Evolutionary conservation across 2,113 vertebrate species (phyloP).

Genomic region (Spilogale gracilis): DNA sequence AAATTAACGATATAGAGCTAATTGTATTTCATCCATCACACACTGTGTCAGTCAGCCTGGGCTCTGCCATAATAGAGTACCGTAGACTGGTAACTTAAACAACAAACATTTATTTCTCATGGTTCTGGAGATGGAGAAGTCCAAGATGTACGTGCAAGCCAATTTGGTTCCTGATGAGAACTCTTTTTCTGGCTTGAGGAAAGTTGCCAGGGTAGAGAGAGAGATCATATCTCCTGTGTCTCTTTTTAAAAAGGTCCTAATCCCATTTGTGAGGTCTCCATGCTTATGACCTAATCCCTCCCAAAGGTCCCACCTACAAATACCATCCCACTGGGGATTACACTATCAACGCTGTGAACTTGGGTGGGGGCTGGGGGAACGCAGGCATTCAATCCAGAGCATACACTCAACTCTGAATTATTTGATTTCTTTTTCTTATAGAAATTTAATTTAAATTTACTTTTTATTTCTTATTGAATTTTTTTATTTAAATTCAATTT

Average conservation of each 20-base stretch:
- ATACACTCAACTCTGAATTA: not conserved
- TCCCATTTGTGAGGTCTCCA: not conserved
- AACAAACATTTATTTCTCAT: not conserved
- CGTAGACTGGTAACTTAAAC: not conserved
- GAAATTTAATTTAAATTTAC: not conserved
- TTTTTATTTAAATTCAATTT: not conserved
- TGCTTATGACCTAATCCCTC: not conserved
- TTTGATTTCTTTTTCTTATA: not conserved
- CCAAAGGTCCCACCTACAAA: not conserved
- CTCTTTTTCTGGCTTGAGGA: not conserved
- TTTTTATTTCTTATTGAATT: not conserved
- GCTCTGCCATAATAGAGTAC: not conserved
- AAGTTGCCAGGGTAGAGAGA: not conserved
- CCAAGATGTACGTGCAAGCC: not conserved
- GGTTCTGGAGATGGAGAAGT: not conserved
- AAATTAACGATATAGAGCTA: not conserved
- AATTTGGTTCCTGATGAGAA: not conserved
- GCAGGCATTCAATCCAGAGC: not conserved
- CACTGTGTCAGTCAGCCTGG: not conserved
- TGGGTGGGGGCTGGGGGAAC: not conserved
- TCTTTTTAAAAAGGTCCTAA: not conserved
- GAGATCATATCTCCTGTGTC: not conserved
- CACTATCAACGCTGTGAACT: not conserved
- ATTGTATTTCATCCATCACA: not conserved
- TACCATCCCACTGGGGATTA: not conserved